Base-by-base conservation (phyloP, 2,888 invertebrate genomes). In the Polydrusus cervinus region DNA sequence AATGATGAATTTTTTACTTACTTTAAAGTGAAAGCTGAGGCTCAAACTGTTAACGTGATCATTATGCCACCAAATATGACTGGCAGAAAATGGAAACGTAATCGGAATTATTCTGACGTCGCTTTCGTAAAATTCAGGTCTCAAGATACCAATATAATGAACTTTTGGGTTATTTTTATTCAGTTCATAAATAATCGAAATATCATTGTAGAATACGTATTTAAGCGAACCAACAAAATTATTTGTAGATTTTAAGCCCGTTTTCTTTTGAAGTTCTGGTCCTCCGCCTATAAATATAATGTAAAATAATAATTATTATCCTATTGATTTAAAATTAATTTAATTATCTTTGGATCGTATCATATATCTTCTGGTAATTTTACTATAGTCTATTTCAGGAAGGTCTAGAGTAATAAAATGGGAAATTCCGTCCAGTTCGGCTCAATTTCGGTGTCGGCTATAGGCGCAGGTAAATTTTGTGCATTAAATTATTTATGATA, bases 191-290 rank as follows among this genome's bases (percentile, higher is more conserved):
- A 98, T 89, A 79, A 98, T 95, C 0, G 96, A 96, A 38, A 96
- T 93, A 83, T 97, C 96, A 86, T 97, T 97, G 87, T 96, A 97
- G 86, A 95, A 97, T 60, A 97, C 95, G 85, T 96, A 96, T 85
- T 96, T 96, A 45, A 98, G 86, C 81, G 95, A 95, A 25, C 98
- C 73, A 93, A 96, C 83, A 91, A 92, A 80, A 95, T 87, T 87
- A 78, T 87, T 87, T 34, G 82, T 82, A 0, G 87, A 87, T 73
- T 82, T 81, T 14, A 87, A 88, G 62, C 97, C 95, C 86, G 92
- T 92, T 88, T 94, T 95, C 87, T 95, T 95, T 83, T 94, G 90
- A 76, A 95, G 86, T 85, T 95, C 95, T 1, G 96, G 95, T 5
- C 87, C 87, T 20, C 87, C 87, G 20, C 76, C 76, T 76, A 65